Percentiles rank a stretch among this genome's conserved stretches.
Conservation (phyloP, 2,113 vertebrate species). For the Oryzias javanicus region DNA sequence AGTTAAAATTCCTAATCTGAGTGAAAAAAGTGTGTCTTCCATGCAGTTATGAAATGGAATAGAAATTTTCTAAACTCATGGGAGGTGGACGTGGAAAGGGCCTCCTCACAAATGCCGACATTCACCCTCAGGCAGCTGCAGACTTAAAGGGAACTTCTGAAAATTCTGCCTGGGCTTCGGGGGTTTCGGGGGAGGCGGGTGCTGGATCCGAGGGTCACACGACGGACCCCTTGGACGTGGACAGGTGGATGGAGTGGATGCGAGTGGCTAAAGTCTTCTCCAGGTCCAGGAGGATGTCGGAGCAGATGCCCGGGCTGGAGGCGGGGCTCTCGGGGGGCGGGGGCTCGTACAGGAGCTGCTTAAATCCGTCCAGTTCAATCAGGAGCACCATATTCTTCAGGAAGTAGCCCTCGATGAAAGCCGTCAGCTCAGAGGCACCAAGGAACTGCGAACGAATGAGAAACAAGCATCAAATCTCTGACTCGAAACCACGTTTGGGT, state of each 20-base stretch:
- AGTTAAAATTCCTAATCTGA: conserved; percentile 32
- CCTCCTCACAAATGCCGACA: conserved; percentile 7
- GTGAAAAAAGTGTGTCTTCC: conserved; percentile 44
- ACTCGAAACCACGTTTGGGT: too few relatives aligned
- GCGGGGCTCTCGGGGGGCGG: conserved; percentile 79
- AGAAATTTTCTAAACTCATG: background rate
- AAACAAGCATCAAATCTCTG: background rate
- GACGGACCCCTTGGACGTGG: conserved; percentile 95
- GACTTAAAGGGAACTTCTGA: conserved; percentile 63
- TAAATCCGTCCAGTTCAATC: conserved; percentile 88
- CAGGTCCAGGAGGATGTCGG: conserved; percentile 90
- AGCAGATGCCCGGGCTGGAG: conserved; percentile 58
- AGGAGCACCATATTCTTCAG: conserved; percentile 83
- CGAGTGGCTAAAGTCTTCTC: conserved; percentile 93
- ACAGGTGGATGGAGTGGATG: conserved; percentile 97
- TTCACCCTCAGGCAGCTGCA: conserved; percentile 8
- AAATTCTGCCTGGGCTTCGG: conserved; percentile 29
- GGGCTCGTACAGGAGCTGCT: conserved; percentile 92
- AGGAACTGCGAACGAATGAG: conserved; percentile 62
- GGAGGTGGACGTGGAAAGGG: conserved; percentile 9
- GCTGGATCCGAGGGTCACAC: conserved; percentile 74
- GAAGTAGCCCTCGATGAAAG: conserved; percentile 82
- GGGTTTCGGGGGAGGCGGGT: background rate
- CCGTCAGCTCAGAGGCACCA: conserved; percentile 73
- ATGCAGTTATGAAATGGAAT: conserved; percentile 59